Evolutionary conservation across 2,113 vertebrate species (phyloP), one percentile per base, ranked within the genome.

Genomic region (Petromus typicus): DNA sequence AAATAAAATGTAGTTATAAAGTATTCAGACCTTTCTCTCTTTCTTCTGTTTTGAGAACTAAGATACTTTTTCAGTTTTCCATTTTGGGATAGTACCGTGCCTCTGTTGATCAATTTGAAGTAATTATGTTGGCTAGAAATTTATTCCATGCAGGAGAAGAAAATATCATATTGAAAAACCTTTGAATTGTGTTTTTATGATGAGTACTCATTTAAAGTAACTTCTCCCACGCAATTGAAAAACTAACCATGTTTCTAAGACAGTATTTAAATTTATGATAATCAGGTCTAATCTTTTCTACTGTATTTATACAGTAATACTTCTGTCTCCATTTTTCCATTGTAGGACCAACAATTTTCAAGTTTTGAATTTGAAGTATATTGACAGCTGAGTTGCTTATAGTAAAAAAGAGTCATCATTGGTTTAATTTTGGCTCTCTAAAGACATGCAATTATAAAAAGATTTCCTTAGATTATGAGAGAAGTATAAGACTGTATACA

Each of bases 1-100:
- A 51, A 83, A 91, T 91, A 83, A 87, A 73, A 91, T 40, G 63
- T 81, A 20, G 48, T 78, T 90, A 86, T 59, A 71, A 34, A 63
- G 12, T 30, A 73, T 7, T 22, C 32, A 59, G 79, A 79, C 20
- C 12, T 90, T 16, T 66, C 13, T 88, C 17, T 10, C 54, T 92
- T 71, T 87, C 43, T 89, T 86, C 18, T 89, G 3, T 73, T 40
- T 61, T 69, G 25, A 78, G 32, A 87, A 71, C 84, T 64, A 87
- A 69, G 32, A 18, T 9, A 40, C 27, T 78, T 96, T 73, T 43
- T 12, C 12, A 30, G 43, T 84, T 95, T 95, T 79, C 32, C 37
- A 79, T 89, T 13, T 67, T 88, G 37, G 34, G 51, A 32, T 4
- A 79, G 8, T 87, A 57, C 59, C 93, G 66, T 66, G 7, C 67